Evolutionary conservation across 2,113 vertebrate genomes (phyloP).

Genomic region (Budorcas taxicolor): DNA sequence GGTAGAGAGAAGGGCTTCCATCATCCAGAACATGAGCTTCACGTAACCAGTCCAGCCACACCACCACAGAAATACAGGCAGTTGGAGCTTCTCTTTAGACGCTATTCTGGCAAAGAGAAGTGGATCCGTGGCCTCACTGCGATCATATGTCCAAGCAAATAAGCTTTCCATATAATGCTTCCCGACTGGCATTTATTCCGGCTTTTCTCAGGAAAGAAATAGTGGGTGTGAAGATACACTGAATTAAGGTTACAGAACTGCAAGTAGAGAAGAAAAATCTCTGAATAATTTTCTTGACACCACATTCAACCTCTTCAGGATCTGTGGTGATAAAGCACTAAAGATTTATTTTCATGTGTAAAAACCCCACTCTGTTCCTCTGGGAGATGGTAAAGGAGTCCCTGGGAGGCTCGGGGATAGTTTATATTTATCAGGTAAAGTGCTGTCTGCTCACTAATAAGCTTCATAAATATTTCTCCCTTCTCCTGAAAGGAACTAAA

Average conservation of each 20-base stretch:
- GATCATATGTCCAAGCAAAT: not conserved
- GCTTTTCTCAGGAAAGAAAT: conserved; percentile 25
- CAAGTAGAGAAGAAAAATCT: conserved; percentile 44
- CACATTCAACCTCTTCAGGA: conserved; percentile 31
- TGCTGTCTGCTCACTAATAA: conserved; percentile 65
- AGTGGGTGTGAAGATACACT: not conserved
- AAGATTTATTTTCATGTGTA: conserved; percentile 52
- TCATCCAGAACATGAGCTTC: not conserved
- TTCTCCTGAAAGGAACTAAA: conserved; percentile 34
- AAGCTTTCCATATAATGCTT: not conserved
- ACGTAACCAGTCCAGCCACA: not conserved
- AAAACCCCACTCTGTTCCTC: not conserved
- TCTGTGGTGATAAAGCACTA: conserved; percentile 35
- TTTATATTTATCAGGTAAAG: conserved; percentile 67
- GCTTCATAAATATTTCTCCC: conserved; percentile 67
- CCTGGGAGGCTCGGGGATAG: not conserved
- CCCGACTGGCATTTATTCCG: not conserved
- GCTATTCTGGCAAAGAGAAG: not conserved
- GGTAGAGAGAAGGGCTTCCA: not conserved
- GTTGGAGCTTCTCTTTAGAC: not conserved
- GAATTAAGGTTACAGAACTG: conserved; percentile 30
- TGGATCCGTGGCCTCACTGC: not conserved
- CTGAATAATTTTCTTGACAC: conserved; percentile 61
- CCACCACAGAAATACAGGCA: not conserved
- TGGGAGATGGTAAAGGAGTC: conserved; percentile 28